Percentiles rank a stretch among this genome's conserved stretches.
Conservation (phyloP, 2,113 vertebrate species). For the Pygoscelis adeliae region DNA sequence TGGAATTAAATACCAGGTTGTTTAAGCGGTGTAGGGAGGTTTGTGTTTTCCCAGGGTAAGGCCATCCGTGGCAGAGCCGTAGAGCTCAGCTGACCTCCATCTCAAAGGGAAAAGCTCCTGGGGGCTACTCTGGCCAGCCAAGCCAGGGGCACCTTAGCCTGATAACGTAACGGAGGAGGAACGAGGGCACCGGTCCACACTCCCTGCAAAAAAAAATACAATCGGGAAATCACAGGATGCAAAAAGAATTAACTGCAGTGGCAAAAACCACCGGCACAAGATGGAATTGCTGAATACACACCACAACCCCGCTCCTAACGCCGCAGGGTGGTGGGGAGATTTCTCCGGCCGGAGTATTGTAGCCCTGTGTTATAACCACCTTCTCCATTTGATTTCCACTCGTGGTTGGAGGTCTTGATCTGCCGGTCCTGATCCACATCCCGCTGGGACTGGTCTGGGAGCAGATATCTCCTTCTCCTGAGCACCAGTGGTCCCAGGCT, state of each 20-base stretch:
- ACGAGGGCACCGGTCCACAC: fast-evolving
- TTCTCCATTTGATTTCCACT: neutral
- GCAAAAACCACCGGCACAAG: neutral
- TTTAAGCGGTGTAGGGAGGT: neutral
- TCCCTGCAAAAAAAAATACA: neutral
- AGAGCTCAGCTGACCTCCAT: neutral
- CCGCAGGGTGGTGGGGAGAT: neutral
- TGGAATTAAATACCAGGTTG: neutral
- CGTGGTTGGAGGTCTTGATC: neutral
- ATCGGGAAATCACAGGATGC: neutral
- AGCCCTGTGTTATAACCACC: neutral
- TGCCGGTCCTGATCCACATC: neutral
- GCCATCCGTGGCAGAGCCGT: neutral
- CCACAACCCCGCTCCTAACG: fast-evolving
- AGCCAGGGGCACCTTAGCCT: neutral
- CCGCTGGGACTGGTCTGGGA: neutral
- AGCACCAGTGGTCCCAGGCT: fast-evolving
- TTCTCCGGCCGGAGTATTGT: neutral
- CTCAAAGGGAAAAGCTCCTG: neutral
- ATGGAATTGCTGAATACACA: neutral
- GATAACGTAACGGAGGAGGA: neutral
- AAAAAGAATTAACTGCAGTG: neutral
- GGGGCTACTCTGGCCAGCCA: neutral
- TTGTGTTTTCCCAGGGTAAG: neutral
- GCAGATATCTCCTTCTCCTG: neutral